Percentiles rank a stretch among this genome's conserved stretches.
Evolutionary conservation across 2,797 vertebrate species (phyloP).

Genomic region (Cossypha niveicapilla): DNA sequence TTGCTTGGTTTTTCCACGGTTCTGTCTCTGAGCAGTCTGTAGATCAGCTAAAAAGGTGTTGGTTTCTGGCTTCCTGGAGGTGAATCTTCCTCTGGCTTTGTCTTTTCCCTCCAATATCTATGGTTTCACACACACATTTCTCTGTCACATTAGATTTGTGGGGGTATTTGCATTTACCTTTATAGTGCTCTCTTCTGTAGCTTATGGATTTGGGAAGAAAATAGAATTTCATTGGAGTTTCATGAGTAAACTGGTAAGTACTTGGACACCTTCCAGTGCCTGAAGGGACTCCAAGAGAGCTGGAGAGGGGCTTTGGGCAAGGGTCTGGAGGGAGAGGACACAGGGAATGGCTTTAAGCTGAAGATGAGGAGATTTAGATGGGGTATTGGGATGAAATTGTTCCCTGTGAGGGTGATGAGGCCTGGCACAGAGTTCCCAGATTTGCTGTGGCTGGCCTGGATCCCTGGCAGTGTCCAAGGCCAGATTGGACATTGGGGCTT

Average conservation of each 20-base stretch:
- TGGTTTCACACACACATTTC: background rate
- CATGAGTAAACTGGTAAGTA: background rate
- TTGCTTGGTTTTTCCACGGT: background rate
- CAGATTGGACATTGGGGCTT: rapidly evolving
- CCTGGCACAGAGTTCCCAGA: background rate
- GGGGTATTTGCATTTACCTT: background rate
- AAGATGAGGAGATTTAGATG: background rate
- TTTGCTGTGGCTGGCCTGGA: background rate
- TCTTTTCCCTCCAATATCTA: rapidly evolving
- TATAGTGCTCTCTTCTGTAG: background rate
- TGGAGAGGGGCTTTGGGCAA: background rate
- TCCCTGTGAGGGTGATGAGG: rapidly evolving
- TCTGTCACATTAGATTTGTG: rapidly evolving
- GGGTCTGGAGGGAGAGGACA: background rate
- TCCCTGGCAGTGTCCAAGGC: background rate
- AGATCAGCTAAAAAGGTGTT: background rate
- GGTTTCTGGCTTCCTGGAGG: background rate
- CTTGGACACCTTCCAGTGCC: background rate
- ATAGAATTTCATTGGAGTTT: background rate
- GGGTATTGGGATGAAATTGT: background rate
- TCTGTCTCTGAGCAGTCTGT: background rate
- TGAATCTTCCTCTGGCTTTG: background rate
- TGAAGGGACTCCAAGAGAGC: background rate
- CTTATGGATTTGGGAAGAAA: background rate
- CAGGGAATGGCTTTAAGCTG: background rate